Base-by-base conservation (phyloP, 1,140 invertebrate species). In the Neelides sp. region DNA sequence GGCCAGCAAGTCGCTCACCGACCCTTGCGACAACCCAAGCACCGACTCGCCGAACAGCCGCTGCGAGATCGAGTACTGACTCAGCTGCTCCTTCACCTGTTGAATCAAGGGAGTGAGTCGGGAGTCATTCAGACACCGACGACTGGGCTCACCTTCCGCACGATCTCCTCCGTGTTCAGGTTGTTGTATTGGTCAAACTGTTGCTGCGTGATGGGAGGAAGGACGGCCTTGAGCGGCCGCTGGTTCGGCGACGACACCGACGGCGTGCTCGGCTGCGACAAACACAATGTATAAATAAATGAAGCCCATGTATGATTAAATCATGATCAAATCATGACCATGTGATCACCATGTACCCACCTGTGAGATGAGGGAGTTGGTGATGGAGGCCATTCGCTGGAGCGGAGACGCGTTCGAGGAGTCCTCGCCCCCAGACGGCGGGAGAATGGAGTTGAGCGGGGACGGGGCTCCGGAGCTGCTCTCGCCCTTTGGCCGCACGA, bases 151-250 rank as follows among this genome's bases (percentile, higher is more conserved):
- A 80, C 88, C 71, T 87, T 85, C 60, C 92, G 85, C 22, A 98
- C 95, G 56, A 98, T 91, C 55, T 98, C 92, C 71, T 98, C 94
- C 0, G 95, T 99, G 66, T 98, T 96, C 37, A 98, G 77, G 67
- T 93, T 93, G 64, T 94, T 90, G 73, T 95, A 98, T 67, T 91
- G 81, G 69, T 98, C 94, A 69, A 98, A 98, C 65, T 98, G 92
- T 64, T 98, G 93, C 65, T 98, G 94, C 0, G 93, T 97, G 52
- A 98, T 97, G 1, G 94, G 94, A 19, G 92, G 91, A 61, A 98
- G 75, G 13, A 97, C 91, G 8, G 92, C 90, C 70, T 93, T 93
- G 50, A 94, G 76, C 12, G 92, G 91, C 53, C 91, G 73, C 62
- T 89, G 85, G 34, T 79, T 78, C 5, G 80, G 75, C 43, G 81